A percentile compares a stretch with the other conserved stretches of the same genome.
phyloP scores from a whole-genome alignment of 2,888 invertebrate genomes.

The Drosophila mettleri region DNA sequence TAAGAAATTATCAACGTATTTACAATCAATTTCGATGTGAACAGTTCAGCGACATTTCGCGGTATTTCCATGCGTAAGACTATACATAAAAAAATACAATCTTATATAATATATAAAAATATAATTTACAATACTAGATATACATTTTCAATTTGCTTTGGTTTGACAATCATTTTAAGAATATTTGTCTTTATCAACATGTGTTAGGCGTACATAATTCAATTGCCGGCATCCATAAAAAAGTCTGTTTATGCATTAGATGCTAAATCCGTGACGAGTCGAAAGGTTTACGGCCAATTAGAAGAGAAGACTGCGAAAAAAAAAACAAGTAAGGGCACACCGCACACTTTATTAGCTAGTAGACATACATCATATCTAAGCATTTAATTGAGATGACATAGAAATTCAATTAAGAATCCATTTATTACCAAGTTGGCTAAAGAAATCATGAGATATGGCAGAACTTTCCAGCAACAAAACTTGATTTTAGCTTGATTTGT shows the following conservation, averaged over 20 bases:
- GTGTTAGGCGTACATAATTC: constrained; percentile 3
- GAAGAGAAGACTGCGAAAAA: neutral
- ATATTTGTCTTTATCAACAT: neutral
- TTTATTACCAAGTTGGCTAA: neutral
- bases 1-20: constrained; percentile 8
- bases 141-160: neutral
- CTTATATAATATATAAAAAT: neutral
- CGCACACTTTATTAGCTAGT: neutral
- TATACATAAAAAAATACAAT: neutral
- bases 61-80: neutral
- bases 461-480: neutral
- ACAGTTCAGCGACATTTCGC: constrained; percentile 2
- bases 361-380: neutral
- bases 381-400: neutral
- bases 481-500: neutral
- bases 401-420: neutral
- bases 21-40: constrained; percentile 1
- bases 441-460: neutral
- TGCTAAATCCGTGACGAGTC: constrained; percentile 5
- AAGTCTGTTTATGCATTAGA: neutral
- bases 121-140: neutral
- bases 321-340: neutral
- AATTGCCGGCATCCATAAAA: neutral
- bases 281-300: constrained; percentile 17
- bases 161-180: neutral